Percentiles rank a stretch among this genome's conserved stretches.
phyloP scores from a whole-genome alignment of 2,888 invertebrate genomes.

The Eueremaeus valkanovi region DNA sequence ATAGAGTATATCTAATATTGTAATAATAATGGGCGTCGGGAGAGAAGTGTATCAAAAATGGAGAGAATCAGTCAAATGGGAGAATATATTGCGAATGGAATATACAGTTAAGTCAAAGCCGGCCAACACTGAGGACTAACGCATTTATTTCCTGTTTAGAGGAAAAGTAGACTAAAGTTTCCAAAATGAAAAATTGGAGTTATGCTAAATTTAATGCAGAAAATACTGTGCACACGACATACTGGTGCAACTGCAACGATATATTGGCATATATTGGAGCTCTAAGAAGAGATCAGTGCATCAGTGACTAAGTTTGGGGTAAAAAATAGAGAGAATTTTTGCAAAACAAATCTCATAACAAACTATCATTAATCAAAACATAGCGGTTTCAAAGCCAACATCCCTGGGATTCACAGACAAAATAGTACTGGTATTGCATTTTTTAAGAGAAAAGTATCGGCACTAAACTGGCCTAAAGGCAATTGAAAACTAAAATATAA shows the following conservation, averaged over 20 bases:
- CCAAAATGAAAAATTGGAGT: conserved; percentile 10
- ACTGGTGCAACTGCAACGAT: background rate
- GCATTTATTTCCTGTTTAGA: conserved; percentile 22
- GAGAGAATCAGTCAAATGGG: background rate
- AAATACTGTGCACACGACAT: background rate
- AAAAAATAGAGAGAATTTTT: conserved; percentile 24
- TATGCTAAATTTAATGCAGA: background rate
- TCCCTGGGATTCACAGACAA: background rate
- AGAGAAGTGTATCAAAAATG: background rate
- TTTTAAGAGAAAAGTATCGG: conserved; percentile 7
- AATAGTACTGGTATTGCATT: too few species aligned
- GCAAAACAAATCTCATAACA: conserved; percentile 36
- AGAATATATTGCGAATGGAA: background rate
- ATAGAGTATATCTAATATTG: too few species aligned
- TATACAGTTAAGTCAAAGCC: conserved; percentile 9
- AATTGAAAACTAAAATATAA: conserved; percentile 15
- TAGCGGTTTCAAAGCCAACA: conserved; percentile 5
- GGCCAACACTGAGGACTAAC: conserved; percentile 6
- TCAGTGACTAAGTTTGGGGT: background rate
- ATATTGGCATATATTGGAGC: conserved; percentile 3
- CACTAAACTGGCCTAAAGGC: conserved; percentile 19
- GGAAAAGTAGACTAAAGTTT: background rate
- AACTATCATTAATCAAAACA: conserved; percentile 35
- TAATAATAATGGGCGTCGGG: background rate
- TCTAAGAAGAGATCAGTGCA: conserved; percentile 17